Base-by-base conservation (phyloP, 2,113 vertebrate species). In the Vulpes lagopus region DNA sequence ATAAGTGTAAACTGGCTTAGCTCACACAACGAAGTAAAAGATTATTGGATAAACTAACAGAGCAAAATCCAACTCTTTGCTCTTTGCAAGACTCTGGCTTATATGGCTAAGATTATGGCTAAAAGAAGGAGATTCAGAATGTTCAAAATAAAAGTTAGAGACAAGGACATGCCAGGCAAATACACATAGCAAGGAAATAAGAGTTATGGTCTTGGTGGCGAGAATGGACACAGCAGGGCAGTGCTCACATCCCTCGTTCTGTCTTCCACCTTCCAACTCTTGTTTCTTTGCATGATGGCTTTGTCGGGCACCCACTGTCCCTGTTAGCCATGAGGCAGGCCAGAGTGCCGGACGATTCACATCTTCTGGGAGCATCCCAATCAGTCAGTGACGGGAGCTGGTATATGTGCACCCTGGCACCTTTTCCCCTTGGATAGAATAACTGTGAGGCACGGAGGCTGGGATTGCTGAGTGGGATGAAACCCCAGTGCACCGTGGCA, bases 401-500 rank as follows among this genome's bases (percentile, higher is more conserved):
- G 27, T n/a, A 71, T 35, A 20, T 2, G 30, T 60, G 32, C 5
- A 20, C 5, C 32, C 73, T 38, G 30, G 49, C 19, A 74, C 9
- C 49, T 57, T 73, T 22, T 16, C 0, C 9, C 25, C 43, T 38
- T 62, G 71, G 57, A 22, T 19, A 30, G 20, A 32, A 43, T 43
- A 62, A 55, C 23, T 38, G 27, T 25, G 78, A 43, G 32, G 69
- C 32, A 30, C 22, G 38, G 35, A 51, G 2, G 0, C 11, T 25
- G 32, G 19, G 51, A 17, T 4, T 32, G n/a, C 69, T 22, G 19
- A 35, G n/a, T 27, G 67, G 20, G 67, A 22, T 60, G 51, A 32
- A n/a, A 9, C 30, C 65, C 59, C 8, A 49, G 22, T 14, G 15
- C 64, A 12, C 5, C 3, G 1, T 2, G 5, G 2, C 19, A 17